These are phyloP conservation scores for Otolemur crassicaudatus DNA, from an alignment of 2,797 vertebrate species.

Conservation along the genomic window DNA sequence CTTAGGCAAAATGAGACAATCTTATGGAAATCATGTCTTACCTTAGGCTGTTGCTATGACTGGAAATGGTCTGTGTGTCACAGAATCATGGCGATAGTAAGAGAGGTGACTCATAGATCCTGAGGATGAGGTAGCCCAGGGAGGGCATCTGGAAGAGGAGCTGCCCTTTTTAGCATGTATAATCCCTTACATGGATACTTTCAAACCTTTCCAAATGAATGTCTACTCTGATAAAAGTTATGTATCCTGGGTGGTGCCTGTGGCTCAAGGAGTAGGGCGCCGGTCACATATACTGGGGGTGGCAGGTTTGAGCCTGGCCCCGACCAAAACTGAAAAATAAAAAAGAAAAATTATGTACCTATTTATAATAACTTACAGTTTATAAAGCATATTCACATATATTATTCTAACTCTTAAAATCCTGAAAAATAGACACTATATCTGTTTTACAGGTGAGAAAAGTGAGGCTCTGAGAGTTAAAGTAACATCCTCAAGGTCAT, in stretches of 20 bases:
- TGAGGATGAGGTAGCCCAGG: neutral
- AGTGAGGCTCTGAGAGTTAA: too few relatives aligned
- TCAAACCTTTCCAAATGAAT: neutral
- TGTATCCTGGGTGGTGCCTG: neutral
- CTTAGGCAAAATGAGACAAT: neutral
- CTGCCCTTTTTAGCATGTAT: neutral
- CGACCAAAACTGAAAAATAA: too few relatives aligned
- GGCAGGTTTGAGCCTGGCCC: too few relatives aligned
- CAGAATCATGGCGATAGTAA: neutral
- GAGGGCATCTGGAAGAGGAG: neutral
- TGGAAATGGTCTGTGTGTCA: neutral
- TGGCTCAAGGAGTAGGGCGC: too few relatives aligned
- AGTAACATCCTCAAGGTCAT: neutral
- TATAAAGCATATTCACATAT: neutral
- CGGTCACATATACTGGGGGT: too few relatives aligned
- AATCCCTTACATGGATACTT: neutral
- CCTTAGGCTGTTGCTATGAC: neutral
- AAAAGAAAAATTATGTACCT: too few relatives aligned
- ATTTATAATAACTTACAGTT: neutral
- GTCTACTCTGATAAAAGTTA: neutral
- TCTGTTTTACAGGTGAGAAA: neutral
- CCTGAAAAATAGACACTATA: neutral
- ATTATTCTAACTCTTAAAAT: neutral
- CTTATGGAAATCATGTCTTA: neutral
- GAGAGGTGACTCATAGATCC: neutral